These are phyloP conservation scores for Mesorhabditis belari DNA, from an alignment of 2,888 invertebrate genomes.

Conservation along the genomic window DNA sequence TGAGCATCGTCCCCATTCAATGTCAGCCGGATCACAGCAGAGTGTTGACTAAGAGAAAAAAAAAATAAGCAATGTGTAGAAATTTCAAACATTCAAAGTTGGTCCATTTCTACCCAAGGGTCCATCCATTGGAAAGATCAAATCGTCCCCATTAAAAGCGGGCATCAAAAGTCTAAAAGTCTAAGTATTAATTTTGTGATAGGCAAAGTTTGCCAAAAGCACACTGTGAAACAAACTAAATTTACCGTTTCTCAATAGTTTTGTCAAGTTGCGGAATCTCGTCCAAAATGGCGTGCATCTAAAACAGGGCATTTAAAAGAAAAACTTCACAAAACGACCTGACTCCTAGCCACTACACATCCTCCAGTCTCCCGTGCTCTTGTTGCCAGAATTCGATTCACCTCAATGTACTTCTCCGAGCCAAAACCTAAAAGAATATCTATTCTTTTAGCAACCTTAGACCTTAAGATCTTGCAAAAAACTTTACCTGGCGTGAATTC, in stretches of 20 bases:
- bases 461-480: not conserved
- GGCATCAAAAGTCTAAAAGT: constrained; percentile 32
- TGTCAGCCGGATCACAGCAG: constrained; percentile 17
- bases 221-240: not conserved
- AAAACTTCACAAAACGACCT: too few relatives aligned
- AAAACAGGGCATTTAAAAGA: too few relatives aligned
- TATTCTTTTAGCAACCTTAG: not conserved
- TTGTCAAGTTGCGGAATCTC: constrained; percentile 26
- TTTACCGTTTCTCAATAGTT: constrained; percentile 25
- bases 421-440: constrained; percentile 17
- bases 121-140: constrained; percentile 42
- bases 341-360: constrained; percentile 29
- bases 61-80: not conserved
- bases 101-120: constrained; percentile 35
- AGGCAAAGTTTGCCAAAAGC: not conserved
- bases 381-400: constrained; percentile 35
- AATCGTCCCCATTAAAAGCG: constrained; percentile 38
- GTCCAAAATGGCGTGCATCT: constrained; percentile 36
- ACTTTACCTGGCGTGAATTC: constrained; percentile 30
- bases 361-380: constrained; percentile 33
- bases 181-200: not conserved
- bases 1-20: constrained; percentile 20
- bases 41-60: constrained; percentile 17
- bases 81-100: constrained; percentile 10
- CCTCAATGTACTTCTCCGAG: constrained; percentile 37